Conservation (phyloP, 2,113 vertebrate species). For the Pseudolaguvia tuberculata region DNA sequence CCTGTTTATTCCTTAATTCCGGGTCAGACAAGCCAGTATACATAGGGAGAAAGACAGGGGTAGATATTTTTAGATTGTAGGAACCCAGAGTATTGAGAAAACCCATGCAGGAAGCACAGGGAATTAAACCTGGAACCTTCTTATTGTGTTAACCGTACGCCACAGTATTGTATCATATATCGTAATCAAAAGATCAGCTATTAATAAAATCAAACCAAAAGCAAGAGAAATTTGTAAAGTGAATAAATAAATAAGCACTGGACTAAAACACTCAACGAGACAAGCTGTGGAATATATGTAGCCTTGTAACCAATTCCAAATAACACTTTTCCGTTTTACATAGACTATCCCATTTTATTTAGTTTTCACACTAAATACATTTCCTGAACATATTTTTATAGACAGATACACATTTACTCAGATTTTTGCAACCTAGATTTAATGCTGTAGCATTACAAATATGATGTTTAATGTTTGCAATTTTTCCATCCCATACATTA, state of each 20-base stretch:
- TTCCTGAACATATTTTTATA: background rate
- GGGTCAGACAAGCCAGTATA: too few species aligned
- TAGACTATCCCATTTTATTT: background rate
- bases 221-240: background rate
- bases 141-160: too few species aligned
- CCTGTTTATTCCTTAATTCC: too few species aligned
- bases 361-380: background rate
- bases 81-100: too few species aligned
- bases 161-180: too few species aligned
- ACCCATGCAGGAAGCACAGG: too few species aligned
- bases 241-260: background rate
- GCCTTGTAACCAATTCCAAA: too few species aligned
- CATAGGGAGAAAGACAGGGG: too few species aligned
- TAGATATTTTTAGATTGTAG: too few species aligned
- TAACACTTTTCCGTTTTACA: background rate
- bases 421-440: too few species aligned
- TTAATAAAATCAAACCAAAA: background rate
- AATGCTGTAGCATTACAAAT: background rate
- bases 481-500: slow-evolving; percentile 54
- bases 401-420: background rate
- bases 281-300: background rate
- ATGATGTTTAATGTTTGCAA: background rate
- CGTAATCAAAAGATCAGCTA: too few species aligned
- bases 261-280: background rate
- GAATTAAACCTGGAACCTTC: too few species aligned